Evolutionary conservation across 64 coral and sea anemone species (phyloP).

Genomic region (Stichodactyla mertensii): DNA sequence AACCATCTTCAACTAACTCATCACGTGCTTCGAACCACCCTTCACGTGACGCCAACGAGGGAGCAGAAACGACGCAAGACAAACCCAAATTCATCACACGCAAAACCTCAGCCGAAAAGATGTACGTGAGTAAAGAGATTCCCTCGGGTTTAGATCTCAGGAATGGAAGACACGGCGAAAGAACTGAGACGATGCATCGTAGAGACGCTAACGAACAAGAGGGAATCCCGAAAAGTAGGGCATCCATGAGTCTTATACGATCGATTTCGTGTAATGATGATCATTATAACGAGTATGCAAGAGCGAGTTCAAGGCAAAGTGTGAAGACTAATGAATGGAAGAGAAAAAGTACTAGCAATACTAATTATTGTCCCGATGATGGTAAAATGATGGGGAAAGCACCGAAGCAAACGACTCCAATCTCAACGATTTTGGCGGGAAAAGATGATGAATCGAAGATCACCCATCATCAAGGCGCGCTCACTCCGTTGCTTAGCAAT

Average conservation of each 20-base stretch:
- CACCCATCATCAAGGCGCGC: not conserved
- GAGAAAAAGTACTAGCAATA: not conserved
- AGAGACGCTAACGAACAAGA: not conserved
- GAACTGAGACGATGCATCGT: not conserved
- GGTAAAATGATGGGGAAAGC: not conserved
- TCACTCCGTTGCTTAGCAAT: not conserved
- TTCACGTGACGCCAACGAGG: not conserved
- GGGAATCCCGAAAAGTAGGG: not conserved
- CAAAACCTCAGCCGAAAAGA: not conserved
- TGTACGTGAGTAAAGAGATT: not conserved
- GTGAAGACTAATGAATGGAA: not conserved
- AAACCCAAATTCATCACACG: not conserved
- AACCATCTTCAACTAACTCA: not conserved
- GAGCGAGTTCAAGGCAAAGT: not conserved
- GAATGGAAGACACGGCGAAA: not conserved
- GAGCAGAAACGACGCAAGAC: not conserved
- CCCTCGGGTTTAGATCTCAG: not conserved
- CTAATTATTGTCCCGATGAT: not conserved
- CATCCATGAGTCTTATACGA: not conserved
- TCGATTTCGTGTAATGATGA: not conserved
- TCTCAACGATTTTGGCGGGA: not conserved
- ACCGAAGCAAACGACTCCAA: not conserved
- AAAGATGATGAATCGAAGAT: not conserved
- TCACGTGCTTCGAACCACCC: not conserved
- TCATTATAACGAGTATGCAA: slow-evolving; percentile 16